Percentiles rank a stretch among this genome's conserved stretches.
These are phyloP conservation scores for Regulus satrapa DNA, from an alignment of 2,113 vertebrate genomes.

Conservation along the genomic window DNA sequence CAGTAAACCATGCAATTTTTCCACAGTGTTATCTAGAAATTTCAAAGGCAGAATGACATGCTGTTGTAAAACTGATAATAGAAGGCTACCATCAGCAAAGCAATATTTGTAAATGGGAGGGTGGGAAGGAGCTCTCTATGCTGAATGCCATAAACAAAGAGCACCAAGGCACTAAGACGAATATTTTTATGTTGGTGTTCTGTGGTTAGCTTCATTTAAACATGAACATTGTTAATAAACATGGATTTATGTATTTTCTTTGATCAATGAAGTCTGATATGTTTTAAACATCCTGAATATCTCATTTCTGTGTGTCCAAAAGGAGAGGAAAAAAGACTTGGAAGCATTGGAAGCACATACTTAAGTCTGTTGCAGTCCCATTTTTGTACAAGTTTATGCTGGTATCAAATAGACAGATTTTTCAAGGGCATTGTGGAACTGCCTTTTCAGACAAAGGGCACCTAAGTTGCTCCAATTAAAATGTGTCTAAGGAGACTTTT, in stretches of 20 bases:
- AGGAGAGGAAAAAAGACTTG: neutral
- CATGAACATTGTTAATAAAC: conserved; percentile 45
- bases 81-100: neutral
- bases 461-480: neutral
- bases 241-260: conserved; percentile 24
- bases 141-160: conserved; percentile 33
- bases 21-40: conserved; percentile 5
- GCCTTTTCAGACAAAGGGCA: neutral
- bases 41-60: neutral
- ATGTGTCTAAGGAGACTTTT: neutral
- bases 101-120: conserved; percentile 32
- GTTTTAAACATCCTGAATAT: neutral
- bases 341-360: neutral
- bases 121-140: neutral
- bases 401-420: neutral
- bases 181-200: conserved; percentile 9
- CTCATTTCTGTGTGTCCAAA: neutral
- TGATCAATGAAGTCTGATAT: conserved; percentile 7
- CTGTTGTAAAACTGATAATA: conserved; percentile 26
- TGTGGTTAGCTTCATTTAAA: conserved; percentile 25
- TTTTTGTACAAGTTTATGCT: neutral
- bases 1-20: neutral
- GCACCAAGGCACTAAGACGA: neutral
- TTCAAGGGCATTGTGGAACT: neutral
- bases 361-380: neutral